Percentiles rank a stretch among this genome's conserved stretches.
phyloP scores from a whole-genome alignment of 92 coral and sea anemone genomes.

The Epizoanthus scotinus region DNA sequence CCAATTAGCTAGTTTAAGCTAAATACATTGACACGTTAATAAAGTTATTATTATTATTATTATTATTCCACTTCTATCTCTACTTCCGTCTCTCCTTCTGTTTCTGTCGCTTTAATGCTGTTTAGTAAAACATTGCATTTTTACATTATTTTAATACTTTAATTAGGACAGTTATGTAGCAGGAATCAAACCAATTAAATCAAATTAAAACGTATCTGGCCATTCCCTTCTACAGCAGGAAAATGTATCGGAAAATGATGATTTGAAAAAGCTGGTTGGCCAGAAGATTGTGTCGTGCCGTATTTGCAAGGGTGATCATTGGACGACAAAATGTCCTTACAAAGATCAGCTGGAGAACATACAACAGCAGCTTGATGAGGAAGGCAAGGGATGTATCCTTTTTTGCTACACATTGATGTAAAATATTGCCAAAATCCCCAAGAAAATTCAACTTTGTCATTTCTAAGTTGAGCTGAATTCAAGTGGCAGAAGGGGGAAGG shows the following conservation, averaged over 20 bases:
- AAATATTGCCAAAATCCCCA: background rate
- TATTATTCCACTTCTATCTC: too few relatives aligned
- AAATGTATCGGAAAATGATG: slow-evolving; percentile 75
- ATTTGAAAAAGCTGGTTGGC: slow-evolving; percentile 75
- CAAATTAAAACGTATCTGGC: too few relatives aligned
- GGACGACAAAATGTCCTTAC: slow-evolving; percentile 99
- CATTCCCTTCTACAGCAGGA: slow-evolving; percentile 56
- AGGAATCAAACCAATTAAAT: too few relatives aligned
- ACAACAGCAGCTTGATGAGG: slow-evolving; percentile 87
- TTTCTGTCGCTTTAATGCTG: too few relatives aligned
- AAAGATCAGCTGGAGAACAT: slow-evolving; percentile 96
- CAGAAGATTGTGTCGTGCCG: slow-evolving; percentile 97
- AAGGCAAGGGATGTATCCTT: slow-evolving; percentile 81
- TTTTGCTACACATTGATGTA: background rate
- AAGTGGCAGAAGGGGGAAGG: too few relatives aligned
- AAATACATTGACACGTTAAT: too few relatives aligned
- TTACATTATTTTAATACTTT: background rate
- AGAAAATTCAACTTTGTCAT: too few relatives aligned
- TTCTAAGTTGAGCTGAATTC: too few relatives aligned
- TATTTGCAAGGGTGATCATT: slow-evolving; percentile 99
- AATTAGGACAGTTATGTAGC: too few relatives aligned
- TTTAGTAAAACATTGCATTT: too few relatives aligned
- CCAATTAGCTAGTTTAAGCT: too few relatives aligned
- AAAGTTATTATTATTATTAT: too few relatives aligned
- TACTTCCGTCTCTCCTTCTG: background rate